These are phyloP conservation scores for Unio pictorum DNA, from an alignment of 2,888 invertebrate genomes.

Conservation along the genomic window DNA sequence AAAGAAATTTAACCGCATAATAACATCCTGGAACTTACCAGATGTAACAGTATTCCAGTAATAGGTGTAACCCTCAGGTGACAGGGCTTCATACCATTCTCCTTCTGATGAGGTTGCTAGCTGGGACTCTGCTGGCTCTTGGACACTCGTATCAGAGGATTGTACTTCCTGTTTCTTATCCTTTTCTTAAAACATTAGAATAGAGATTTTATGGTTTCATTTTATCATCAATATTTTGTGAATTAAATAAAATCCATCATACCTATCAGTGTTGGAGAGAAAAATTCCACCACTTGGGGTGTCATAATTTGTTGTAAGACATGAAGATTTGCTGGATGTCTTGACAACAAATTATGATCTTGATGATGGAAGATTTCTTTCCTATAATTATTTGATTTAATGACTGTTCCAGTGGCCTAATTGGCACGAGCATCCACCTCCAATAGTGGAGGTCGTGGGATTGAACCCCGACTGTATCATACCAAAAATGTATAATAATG, in stretches of 20 bases:
- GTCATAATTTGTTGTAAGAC: background rate
- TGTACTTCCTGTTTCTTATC: slow-evolving; percentile 5
- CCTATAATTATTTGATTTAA: too few relatives aligned
- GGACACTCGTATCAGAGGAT: slow-evolving; percentile 1
- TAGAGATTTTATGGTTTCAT: too few relatives aligned
- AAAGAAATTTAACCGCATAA: background rate
- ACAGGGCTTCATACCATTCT: slow-evolving; percentile 86
- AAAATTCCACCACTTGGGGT: background rate
- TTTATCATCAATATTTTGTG: too few relatives aligned
- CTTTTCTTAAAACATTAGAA: background rate
- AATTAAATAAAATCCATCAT: too few relatives aligned
- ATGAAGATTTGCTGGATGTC: background rate
- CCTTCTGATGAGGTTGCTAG: slow-evolving; percentile 4
- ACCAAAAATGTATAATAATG: too few relatives aligned
- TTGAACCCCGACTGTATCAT: too few relatives aligned
- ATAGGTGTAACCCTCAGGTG: slow-evolving; percentile 84
- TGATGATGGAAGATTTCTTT: too few relatives aligned
- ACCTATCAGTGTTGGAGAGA: background rate
- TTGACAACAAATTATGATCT: too few relatives aligned
- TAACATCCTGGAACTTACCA: slow-evolving; percentile 74
- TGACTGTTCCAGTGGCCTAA: too few relatives aligned
- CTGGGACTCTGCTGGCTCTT: background rate
- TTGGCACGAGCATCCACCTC: too few relatives aligned
- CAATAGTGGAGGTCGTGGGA: too few relatives aligned
- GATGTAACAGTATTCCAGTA: slow-evolving; percentile 90